These are phyloP conservation scores for Candoia aspera DNA, from an alignment of 2,113 vertebrate species.

Conservation along the genomic window DNA sequence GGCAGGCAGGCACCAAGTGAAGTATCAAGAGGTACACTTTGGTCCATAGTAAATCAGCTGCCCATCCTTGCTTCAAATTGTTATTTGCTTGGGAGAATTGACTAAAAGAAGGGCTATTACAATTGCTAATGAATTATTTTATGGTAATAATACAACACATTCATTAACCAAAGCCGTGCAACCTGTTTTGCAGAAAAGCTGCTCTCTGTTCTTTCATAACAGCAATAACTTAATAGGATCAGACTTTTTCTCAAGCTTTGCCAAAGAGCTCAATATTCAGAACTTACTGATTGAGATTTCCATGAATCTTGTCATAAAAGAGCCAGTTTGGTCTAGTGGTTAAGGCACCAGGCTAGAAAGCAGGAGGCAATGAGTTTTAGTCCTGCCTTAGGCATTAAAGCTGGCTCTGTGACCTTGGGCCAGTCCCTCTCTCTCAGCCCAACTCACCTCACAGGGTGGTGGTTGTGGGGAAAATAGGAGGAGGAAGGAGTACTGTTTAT, in stretches of 20 bases:
- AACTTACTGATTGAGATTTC: background rate
- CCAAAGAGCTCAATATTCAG: background rate
- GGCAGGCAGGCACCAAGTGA: background rate
- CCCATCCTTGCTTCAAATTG: background rate
- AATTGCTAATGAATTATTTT: background rate
- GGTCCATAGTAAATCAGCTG: background rate
- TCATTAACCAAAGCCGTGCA: background rate
- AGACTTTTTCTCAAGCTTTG: background rate
- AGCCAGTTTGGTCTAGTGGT: too few species aligned
- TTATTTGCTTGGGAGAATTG: background rate
- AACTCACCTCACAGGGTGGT: too few species aligned
- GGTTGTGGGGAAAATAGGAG: too few species aligned
- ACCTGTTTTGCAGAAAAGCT: background rate
- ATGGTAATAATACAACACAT: background rate
- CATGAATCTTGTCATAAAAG: background rate
- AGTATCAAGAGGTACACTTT: background rate
- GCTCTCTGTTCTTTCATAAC: background rate
- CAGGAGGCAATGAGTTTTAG: too few species aligned
- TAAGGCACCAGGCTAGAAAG: too few species aligned
- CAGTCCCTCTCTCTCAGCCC: too few species aligned
- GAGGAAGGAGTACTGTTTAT: too few species aligned
- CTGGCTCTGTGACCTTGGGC: too few species aligned
- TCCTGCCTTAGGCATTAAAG: too few species aligned
- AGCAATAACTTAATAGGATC: background rate
- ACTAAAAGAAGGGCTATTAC: background rate